Evolutionary conservation across 2,797 vertebrate species (phyloP).

Genomic region (Melanotaenia trifasciata): DNA sequence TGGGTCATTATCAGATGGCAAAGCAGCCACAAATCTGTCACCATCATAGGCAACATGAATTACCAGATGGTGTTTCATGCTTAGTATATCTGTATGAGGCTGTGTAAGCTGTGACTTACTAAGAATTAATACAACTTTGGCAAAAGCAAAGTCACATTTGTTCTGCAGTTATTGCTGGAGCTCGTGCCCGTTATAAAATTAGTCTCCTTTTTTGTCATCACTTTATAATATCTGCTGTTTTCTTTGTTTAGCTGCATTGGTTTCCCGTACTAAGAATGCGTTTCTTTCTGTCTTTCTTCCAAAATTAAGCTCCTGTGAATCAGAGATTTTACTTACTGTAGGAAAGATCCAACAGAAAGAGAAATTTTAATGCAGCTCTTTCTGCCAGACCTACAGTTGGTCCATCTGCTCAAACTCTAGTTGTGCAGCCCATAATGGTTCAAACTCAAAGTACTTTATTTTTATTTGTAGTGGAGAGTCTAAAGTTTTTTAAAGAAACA

Average conservation of each 20-base stretch:
- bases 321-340: conserved; percentile 20
- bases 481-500: conserved; percentile 3
- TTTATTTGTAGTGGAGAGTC: conserved; percentile 23
- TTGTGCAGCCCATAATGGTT: conserved; percentile 30
- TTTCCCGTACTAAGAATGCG: neutral
- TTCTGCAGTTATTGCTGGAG: neutral
- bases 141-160: neutral
- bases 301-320: conserved; percentile 14
- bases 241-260: neutral
- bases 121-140: conserved; percentile 3
- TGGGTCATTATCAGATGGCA: conserved; percentile 56
- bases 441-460: conserved; percentile 29
- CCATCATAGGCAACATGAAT: conserved; percentile 47
- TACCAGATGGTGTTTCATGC: conserved; percentile 28
- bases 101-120: conserved; percentile 1
- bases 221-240: conserved; percentile 1
- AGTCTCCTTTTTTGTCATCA: neutral
- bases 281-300: conserved; percentile 4
- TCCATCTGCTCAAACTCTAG: conserved; percentile 55
- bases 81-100: conserved; percentile 22
- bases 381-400: conserved; percentile 43
- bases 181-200: no score
- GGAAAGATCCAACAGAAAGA: conserved; percentile 22
- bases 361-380: conserved; percentile 17
- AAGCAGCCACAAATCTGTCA: conserved; percentile 64